Conservation (phyloP, 2,113 vertebrate genomes). For the Takifugu flavidus region DNA sequence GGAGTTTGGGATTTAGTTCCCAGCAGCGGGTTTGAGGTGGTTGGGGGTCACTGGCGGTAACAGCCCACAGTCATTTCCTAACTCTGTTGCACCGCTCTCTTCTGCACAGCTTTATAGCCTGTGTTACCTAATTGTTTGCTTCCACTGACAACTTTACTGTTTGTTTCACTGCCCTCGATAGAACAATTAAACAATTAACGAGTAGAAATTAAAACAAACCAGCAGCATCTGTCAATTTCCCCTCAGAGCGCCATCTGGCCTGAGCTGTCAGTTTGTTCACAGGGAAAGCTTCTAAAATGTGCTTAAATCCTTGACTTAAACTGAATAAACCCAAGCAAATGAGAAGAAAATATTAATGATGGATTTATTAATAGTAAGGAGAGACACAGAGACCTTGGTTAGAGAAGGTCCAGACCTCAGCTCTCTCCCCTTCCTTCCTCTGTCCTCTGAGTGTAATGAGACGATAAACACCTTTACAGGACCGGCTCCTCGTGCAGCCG, state of each 20-base stretch:
- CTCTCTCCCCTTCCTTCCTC: constrained; percentile 1
- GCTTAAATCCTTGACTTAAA: too few relatives aligned
- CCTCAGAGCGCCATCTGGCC: too few relatives aligned
- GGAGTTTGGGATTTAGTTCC: neutral
- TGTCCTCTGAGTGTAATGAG: constrained; percentile 33
- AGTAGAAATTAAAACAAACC: neutral
- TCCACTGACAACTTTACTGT: constrained; percentile 29
- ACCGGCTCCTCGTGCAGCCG: constrained; percentile 20
- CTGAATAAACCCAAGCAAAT: too few relatives aligned
- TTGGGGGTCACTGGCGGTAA: neutral
- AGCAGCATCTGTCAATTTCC: too few relatives aligned
- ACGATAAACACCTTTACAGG: constrained; percentile 33
- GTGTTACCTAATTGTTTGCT: constrained; percentile 29
- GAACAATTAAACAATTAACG: neutral
- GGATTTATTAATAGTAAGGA: too few relatives aligned
- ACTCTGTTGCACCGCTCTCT: neutral
- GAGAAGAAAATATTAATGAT: too few relatives aligned
- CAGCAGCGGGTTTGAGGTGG: neutral
- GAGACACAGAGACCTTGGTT: too few relatives aligned
- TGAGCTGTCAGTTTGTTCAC: too few relatives aligned
- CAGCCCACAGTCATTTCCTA: constrained; percentile 2
- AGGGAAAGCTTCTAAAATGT: too few relatives aligned
- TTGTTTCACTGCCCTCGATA: neutral
- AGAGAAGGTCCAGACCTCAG: neutral
- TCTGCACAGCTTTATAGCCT: constrained; percentile 24